Evolutionary conservation across 2,113 vertebrate species (phyloP).

Genomic region (Illadopsis cleaveri): DNA sequence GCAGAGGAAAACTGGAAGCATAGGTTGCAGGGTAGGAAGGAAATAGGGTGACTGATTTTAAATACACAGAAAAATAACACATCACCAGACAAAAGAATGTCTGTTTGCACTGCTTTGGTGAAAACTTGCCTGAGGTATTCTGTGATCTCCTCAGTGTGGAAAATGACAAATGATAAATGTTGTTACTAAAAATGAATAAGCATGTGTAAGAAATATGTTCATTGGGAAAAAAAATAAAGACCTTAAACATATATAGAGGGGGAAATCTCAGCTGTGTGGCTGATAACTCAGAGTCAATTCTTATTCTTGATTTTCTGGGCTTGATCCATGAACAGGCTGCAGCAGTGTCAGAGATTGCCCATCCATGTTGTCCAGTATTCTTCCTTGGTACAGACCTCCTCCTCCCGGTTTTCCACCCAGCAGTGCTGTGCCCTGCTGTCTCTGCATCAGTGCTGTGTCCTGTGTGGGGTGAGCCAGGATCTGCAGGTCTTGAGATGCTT

Average conservation of each 20-base stretch:
- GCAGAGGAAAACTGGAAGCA: neutral
- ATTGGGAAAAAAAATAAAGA: neutral
- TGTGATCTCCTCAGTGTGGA: neutral
- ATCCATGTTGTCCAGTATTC: neutral
- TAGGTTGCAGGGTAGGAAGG: neutral
- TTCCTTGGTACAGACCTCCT: neutral
- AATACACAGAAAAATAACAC: neutral
- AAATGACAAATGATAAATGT: slow-evolving; percentile 1
- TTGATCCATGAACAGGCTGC: neutral
- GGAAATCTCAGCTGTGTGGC: neutral
- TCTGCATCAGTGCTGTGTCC: fast-evolving
- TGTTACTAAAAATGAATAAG: neutral
- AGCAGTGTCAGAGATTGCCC: neutral
- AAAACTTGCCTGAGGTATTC: neutral
- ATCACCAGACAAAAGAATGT: neutral
- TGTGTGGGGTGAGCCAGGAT: neutral
- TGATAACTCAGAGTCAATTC: neutral
- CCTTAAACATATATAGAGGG: neutral
- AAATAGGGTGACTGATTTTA: neutral
- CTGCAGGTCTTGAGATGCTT: neutral
- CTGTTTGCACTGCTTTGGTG: neutral
- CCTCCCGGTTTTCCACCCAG: neutral
- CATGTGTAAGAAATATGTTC: neutral
- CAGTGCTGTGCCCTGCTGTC: fast-evolving
- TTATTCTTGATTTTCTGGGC: neutral